Evolutionary conservation across 2,888 invertebrate species (phyloP).

Genomic region (Morpho helenor): DNA sequence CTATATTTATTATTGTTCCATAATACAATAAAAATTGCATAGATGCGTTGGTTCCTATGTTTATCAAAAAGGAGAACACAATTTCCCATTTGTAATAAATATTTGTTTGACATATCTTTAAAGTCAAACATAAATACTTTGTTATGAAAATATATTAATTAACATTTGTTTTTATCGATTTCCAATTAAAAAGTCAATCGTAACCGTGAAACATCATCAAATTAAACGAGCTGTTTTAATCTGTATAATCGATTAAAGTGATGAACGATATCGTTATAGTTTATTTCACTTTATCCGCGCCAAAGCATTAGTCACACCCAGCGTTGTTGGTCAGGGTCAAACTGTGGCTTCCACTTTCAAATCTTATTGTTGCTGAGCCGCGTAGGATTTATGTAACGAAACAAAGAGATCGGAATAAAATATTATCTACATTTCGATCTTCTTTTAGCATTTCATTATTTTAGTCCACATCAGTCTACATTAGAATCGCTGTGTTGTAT

Average conservation of each 20-base stretch:
- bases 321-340: conserved; percentile 27
- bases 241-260: conserved; percentile 6
- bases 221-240: background rate
- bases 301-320: conserved; percentile 22
- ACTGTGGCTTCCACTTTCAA: conserved; percentile 26
- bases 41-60: too few relatives aligned
- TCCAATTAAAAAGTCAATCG: conserved; percentile 9
- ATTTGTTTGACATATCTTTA: too few relatives aligned
- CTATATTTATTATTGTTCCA: too few relatives aligned
- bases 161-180: background rate
- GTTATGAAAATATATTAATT: background rate
- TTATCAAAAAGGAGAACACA: too few relatives aligned
- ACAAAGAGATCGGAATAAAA: conserved; percentile 2
- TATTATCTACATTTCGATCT: too few relatives aligned
- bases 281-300: conserved; percentile 20
- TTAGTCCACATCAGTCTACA: too few relatives aligned
- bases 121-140: background rate
- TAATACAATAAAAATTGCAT: too few relatives aligned
- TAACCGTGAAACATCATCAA: conserved; percentile 14
- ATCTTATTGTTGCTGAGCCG: conserved; percentile 13
- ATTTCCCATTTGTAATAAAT: too few relatives aligned
- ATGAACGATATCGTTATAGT: conserved; percentile 18
- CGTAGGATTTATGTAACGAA: conserved; percentile 9
- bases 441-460: too few relatives aligned
- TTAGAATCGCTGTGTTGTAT: too few relatives aligned